Evolutionary conservation across 2,888 invertebrate species (phyloP).

Genomic region (Aproaerema taeniolella): DNA sequence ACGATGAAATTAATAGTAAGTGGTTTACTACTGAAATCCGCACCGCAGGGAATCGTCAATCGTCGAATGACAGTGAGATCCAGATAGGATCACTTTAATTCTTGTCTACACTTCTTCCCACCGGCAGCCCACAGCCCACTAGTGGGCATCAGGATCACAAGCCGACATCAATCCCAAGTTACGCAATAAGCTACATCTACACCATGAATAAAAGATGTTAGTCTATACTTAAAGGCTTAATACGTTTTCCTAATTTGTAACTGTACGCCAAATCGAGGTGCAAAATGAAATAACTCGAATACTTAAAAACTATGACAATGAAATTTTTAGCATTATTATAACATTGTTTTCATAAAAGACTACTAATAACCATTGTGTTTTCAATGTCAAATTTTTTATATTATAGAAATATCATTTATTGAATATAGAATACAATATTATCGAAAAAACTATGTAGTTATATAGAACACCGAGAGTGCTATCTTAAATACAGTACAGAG

Average conservation of each 20-base stretch:
- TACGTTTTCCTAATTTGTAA: conserved; percentile 64
- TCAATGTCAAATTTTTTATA: conserved; percentile 72
- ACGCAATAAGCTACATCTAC: conserved; percentile 58
- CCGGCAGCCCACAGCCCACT: too few species aligned
- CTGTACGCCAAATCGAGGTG: conserved; percentile 68
- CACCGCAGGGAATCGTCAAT: too few species aligned
- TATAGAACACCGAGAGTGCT: conserved; percentile 71
- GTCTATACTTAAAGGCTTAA: conserved; percentile 56
- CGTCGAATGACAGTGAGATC: too few species aligned
- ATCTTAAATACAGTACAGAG: conserved; percentile 53
- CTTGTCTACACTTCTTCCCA: too few species aligned
- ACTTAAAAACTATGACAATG: conserved; percentile 76
- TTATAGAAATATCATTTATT: conserved; percentile 74
- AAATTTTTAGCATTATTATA: conserved; percentile 68
- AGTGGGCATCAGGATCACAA: too few species aligned
- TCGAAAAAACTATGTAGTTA: conserved; percentile 73
- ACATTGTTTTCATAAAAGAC: conserved; percentile 66
- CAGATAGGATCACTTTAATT: too few species aligned
- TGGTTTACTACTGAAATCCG: too few species aligned
- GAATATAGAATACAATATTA: conserved; percentile 76
- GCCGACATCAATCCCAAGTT: too few species aligned
- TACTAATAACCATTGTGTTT: conserved; percentile 68
- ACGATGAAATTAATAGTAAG: too few species aligned
- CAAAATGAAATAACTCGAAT: conserved; percentile 71
- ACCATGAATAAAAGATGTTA: conserved; percentile 65